Evolutionary conservation across 2,797 vertebrate genomes (phyloP), one percentile per base, ranked within the genome.

Genomic region (Sebastes umbrosus): DNA sequence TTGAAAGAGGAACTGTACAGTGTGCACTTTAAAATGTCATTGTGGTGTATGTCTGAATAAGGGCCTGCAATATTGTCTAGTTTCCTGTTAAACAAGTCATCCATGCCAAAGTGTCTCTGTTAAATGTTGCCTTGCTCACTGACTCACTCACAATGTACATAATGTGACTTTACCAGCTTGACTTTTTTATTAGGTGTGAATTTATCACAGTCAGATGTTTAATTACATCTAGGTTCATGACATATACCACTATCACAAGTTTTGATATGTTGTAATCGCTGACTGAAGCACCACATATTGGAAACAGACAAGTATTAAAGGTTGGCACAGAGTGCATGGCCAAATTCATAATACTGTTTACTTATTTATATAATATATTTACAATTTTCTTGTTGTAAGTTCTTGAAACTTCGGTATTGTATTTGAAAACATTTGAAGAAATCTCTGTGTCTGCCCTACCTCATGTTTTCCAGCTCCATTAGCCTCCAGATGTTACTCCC

Each of bases 401-500:
- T 55, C 4, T 63, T 39, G 10, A 32, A 74, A 32, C n/a, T 8
- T 58, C 11, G 2, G 18, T 22, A 24, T 27, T 39, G 8, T 58
- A 14, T 60, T 60, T 16, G 4, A 60, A 46, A 4, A 8, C 36
- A 29, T 54, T 20, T 12, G 20, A 52, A 25, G 0, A 5, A 29
- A 43, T 12, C 20, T 36, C 20, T 46, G 0, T 63, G 14, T 75
- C 12, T 73, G 5, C n/a, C 4, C 7, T 65, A 52, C 52, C 12
- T 75, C 1, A 1, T 75, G 25, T 67, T 77, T 83, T 84, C 0
- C 75, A 96, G 96, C 94, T 83, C 92, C 93, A 4, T 70, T 97
- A 77, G 95, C 93, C 7, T 90, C 94, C 82, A 97, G 97, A 86
- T 96, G 97, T 93, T 98, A 97, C 89, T 98, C 97, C 66, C 97